A percentile compares a stretch with the other conserved stretches of the same genome.
These are phyloP conservation scores for Kryptolebias ocellatus DNA, from an alignment of 2,797 vertebrate genomes.

Conservation along the genomic window DNA sequence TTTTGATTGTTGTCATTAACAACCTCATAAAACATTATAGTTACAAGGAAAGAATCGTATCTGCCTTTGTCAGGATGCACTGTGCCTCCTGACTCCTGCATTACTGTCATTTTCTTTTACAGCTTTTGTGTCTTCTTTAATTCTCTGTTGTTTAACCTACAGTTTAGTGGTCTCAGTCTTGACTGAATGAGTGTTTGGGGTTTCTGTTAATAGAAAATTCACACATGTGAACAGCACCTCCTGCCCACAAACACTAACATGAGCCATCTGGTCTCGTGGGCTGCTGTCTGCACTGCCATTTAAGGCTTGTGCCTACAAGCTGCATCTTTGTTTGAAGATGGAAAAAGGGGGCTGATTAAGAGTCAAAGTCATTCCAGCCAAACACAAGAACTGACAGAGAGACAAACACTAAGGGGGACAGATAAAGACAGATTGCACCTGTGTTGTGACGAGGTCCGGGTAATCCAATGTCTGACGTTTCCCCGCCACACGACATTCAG, in stretches of 20 bases:
- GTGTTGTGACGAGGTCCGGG: conserved; percentile 29
- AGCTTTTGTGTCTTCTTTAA: conserved; percentile 19
- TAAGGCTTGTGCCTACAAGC: conserved; percentile 12
- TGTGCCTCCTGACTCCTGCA: background rate
- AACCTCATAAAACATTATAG: conserved; percentile 18
- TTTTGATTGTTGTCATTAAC: conserved; percentile 21
- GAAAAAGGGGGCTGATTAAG: conserved; percentile 8
- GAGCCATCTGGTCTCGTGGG: conserved; percentile 41
- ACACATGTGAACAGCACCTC: conserved; percentile 34
- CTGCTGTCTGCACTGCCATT: conserved; percentile 8
- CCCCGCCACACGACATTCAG: background rate
- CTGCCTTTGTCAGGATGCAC: conserved; percentile 1
- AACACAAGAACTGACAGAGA: conserved; percentile 8
- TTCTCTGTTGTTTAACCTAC: conserved; percentile 7
- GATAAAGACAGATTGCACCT: conserved; percentile 25
- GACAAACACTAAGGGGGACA: conserved; percentile 19
- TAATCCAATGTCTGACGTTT: conserved; percentile 39
- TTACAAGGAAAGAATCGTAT: conserved; percentile 14
- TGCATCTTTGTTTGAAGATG: conserved; percentile 21
- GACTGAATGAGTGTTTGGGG: background rate
- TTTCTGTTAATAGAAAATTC: conserved; percentile 16
- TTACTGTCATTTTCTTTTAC: conserved; percentile 12
- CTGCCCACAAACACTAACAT: conserved; percentile 32
- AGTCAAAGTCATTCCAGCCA: conserved; percentile 5
- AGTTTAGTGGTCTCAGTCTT: background rate